Base-by-base conservation (phyloP, 2,797 vertebrate species). In the Echiichthys vipera region DNA sequence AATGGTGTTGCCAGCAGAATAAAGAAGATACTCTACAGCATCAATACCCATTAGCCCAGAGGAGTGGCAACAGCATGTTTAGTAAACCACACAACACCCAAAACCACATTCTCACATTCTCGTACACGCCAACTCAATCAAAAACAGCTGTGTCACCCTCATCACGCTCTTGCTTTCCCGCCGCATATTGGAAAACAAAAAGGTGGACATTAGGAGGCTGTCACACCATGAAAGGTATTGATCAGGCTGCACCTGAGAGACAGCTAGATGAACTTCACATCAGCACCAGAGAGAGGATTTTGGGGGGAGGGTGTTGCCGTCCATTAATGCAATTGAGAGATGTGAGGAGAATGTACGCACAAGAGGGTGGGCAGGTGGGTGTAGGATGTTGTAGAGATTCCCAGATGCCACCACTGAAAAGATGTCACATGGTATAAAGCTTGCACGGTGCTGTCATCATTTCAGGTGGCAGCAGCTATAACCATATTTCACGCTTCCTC, bases 181-280 rank as follows among this genome's bases (percentile, higher is more conserved):
- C 57, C 14, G 15, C 62, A 42, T 54, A 80, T 72, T 73, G 69
- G 67, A 74, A 76, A 81, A 74, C 70, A 77, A 71, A 70, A 72
- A 78, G 61, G 62, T 63, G 65, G 61, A 83, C 65, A 65, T 84
- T 75, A 81, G 37, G 20, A 71, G 50, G 49, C 72, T 61, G 75
- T 86, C 68, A 62, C 37, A 3, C 36, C 12, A 37, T 68, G 81
- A 78, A 78, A 78, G 42, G 72, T 87, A 89, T 90, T 87, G 84
- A 90, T 89, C 39, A 46, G 14, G 27, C 69, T 18, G 42, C 65
- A 79, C 55, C 65, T 39, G 58, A 59, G 56, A 75, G 74, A 72
- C 73, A 4, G 20, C 34, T 5, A 61, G 47, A 76, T 70, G 56
- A 80, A 77, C 71, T 68, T 72, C 45, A 39, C 70, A 43, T 74